Percentiles rank a stretch among this genome's conserved stretches.
Conservation (phyloP, 2,113 vertebrate species). For the Dromaius novaehollandiae region DNA sequence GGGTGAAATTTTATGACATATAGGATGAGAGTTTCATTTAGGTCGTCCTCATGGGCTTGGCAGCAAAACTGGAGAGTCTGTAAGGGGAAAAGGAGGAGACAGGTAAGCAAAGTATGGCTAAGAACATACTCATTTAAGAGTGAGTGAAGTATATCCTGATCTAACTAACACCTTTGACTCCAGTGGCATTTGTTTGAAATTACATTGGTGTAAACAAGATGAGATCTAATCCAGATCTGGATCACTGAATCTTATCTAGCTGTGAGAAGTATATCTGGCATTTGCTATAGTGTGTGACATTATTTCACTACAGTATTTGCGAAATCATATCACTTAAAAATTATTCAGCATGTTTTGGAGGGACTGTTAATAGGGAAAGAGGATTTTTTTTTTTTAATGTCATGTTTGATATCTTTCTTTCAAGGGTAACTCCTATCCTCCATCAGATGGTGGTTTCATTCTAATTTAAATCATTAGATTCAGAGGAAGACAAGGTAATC, state of each 20-base stretch:
- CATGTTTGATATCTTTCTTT: slow-evolving; percentile 68
- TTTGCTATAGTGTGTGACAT: slow-evolving; percentile 2
- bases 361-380: slow-evolving; percentile 7
- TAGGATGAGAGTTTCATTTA: slow-evolving; percentile 43
- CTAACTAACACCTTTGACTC: slow-evolving; percentile 36
- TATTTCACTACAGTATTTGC: not conserved
- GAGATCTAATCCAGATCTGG: slow-evolving; percentile 8
- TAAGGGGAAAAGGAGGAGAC: not conserved
- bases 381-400: not conserved
- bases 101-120: not conserved
- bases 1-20: not conserved
- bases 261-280: not conserved
- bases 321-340: slow-evolving; percentile 1
- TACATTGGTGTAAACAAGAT: slow-evolving; percentile 40
- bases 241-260: slow-evolving; percentile 13
- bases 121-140: not conserved
- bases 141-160: slow-evolving; percentile 22
- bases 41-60: not conserved
- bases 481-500: slow-evolving; percentile 61
- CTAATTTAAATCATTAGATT: slow-evolving; percentile 71
- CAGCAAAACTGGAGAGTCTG: not conserved
- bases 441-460: slow-evolving; percentile 46
- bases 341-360: slow-evolving; percentile 33
- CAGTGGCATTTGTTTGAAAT: slow-evolving; percentile 40
- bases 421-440: slow-evolving; percentile 50